A percentile compares a stretch with the other conserved stretches of the same genome.
Conservation (phyloP, 2,888 invertebrate species). For the Oscheius sp. region DNA sequence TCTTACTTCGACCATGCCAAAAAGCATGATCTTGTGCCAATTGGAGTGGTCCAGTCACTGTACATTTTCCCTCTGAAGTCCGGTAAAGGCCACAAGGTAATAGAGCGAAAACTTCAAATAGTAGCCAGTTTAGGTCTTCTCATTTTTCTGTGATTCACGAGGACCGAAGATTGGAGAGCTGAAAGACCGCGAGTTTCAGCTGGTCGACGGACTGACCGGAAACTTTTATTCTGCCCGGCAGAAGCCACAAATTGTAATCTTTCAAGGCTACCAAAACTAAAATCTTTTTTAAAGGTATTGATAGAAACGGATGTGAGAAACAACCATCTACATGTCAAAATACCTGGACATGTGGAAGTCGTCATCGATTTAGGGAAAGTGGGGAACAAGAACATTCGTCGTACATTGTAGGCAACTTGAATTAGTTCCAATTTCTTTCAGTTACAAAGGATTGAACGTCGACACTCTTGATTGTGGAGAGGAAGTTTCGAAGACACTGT, state of each 20-base stretch:
- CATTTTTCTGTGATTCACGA: conserved; percentile 55
- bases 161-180: conserved; percentile 53
- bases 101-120: too few species aligned
- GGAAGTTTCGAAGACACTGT: conserved; percentile 51
- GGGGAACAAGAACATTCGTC: conserved; percentile 37
- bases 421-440: not conserved
- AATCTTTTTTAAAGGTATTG: conserved; percentile 20
- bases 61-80: conserved; percentile 63
- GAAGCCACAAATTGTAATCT: conserved; percentile 46
- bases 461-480: conserved; percentile 70
- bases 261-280: not conserved
- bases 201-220: conserved; percentile 55
- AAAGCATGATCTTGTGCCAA: conserved; percentile 38
- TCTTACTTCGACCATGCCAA: not conserved
- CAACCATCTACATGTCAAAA: conserved; percentile 41
- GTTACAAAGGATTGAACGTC: conserved; percentile 49
- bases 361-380: conserved; percentile 45
- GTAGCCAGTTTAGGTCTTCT: conserved; percentile 51
- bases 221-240: conserved; percentile 43
- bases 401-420: conserved; percentile 44
- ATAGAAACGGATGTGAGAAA: conserved; percentile 44
- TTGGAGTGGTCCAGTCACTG: conserved; percentile 55
- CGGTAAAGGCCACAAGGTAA: conserved; percentile 55
- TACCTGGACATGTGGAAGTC: conserved; percentile 35
- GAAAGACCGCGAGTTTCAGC: conserved; percentile 60